A percentile compares a stretch with the other conserved stretches of the same genome.
These are phyloP conservation scores for Tetramorium parvispinum DNA, from an alignment of 1,140 invertebrate genomes.

Conservation along the genomic window DNA sequence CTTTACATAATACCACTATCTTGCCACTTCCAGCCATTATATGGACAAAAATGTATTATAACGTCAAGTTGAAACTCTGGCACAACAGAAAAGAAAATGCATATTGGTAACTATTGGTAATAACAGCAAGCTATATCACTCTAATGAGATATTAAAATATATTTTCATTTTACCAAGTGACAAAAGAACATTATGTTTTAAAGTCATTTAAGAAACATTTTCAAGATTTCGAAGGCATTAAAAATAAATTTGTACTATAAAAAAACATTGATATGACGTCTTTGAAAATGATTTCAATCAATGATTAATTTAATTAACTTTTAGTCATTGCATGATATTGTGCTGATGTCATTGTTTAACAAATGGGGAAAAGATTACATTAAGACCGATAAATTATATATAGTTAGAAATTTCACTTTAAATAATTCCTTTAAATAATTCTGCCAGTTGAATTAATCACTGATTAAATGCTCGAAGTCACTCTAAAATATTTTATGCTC, in stretches of 20 bases:
- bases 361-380: no score
- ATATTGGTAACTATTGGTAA: background rate
- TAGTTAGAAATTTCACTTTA: background rate
- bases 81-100: background rate
- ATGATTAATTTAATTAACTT: no score
- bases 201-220: background rate
- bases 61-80: background rate
- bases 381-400: background rate
- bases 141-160: background rate
- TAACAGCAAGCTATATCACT: background rate
- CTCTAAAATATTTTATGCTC: background rate
- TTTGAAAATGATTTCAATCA: background rate
- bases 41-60: background rate
- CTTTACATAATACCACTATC: constrained; percentile 81
- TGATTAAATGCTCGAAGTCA: background rate
- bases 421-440: background rate
- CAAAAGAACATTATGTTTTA: background rate
- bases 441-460: background rate
- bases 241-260: no score
- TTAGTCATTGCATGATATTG: no score
- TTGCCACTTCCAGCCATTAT: constrained; percentile 54
- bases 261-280: background rate
- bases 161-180: no score
- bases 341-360: no score
- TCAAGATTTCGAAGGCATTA: background rate